Base-by-base conservation (phyloP, 2,888 invertebrate genomes). In the Hyppa rectilinea region DNA sequence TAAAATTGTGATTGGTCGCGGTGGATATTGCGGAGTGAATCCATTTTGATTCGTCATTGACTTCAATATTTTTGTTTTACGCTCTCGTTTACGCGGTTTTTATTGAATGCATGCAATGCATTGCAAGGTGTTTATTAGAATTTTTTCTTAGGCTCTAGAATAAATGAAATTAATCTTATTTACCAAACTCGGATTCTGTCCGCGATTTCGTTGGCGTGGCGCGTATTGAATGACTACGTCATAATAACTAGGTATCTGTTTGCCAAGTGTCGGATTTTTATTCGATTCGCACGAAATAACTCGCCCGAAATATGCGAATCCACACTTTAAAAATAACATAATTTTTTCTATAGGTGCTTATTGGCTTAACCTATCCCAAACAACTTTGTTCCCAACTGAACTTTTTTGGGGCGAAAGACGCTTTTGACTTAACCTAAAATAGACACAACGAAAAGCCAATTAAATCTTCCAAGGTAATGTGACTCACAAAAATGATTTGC, bases 1-100 rank as follows among this genome's bases (percentile, higher is more conserved):
- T 82, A 78, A 82, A 84, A 83, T 83, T 69, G 56, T 67, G 52
- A 84, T 79, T 80, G 38, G 85, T 53, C 49, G 26, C 84, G 85
- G 72, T 68, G 49, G 40, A 56, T 78, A 83, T 78, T 77, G 85
- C 84, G 45, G 71, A 72, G 64, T 49, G 31, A n/a, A 47, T 68
- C 23, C 56, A 20, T 78, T 76, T 71, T 68, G 78, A 66, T 81
- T 71, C 78, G 79, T 79, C 79, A 81, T 79, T 81, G 64, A 50
- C 50, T 78, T 47, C n/a, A 40, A 78, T 79, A 78, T 71, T 81
- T 78, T 55, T 29, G 10, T 64, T 50, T 69, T 75, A 80, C 75
- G 81, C 78, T 78, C 79, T 62, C 64, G 52, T 79, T 79, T 67
- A 59, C 71, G 64, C 12, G 7, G 52, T 61, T 80, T 80, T 74